These are phyloP conservation scores for Drosophila arizonae DNA, from an alignment of 1,140 invertebrate species.

Conservation along the genomic window DNA sequence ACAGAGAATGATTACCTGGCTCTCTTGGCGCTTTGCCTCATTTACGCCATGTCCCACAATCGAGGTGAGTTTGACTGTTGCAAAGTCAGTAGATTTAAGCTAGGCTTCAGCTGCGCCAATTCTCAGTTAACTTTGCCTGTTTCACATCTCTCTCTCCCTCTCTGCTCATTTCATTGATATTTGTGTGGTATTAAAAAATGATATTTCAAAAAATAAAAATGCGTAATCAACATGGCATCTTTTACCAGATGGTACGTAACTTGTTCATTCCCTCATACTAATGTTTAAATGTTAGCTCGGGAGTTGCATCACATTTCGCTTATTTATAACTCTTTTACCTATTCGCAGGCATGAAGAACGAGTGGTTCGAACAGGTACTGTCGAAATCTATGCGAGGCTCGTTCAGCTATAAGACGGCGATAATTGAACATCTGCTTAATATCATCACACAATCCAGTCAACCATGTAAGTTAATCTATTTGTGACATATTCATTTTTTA, in stretches of 20 bases:
- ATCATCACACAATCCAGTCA: slow-evolving; percentile 93
- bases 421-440: slow-evolving; percentile 91
- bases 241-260: slow-evolving; percentile 74
- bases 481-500: background rate
- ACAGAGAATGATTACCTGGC: slow-evolving; percentile 97
- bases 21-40: slow-evolving; percentile 94
- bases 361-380: slow-evolving; percentile 88
- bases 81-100: background rate
- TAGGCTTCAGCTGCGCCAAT: slow-evolving; percentile 3
- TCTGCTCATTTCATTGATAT: slow-evolving; percentile 63
- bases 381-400: slow-evolving; percentile 72
- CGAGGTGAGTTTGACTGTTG: slow-evolving; percentile 86
- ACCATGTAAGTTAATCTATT: slow-evolving; percentile 85
- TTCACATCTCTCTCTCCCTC: slow-evolving; percentile 58
- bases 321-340: background rate
- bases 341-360: slow-evolving; percentile 88
- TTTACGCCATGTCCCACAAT: slow-evolving; percentile 97
- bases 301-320: background rate
- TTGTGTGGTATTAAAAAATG: slow-evolving; percentile 38
- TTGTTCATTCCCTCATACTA: slow-evolving; percentile 49
- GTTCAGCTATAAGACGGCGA: slow-evolving; percentile 87
- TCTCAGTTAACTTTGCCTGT: slow-evolving; percentile 36
- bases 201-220: slow-evolving; percentile 31
- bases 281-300: background rate
- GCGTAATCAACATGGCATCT: slow-evolving; percentile 45